Evolutionary conservation across 2,797 vertebrate species (phyloP), one percentile per base, ranked within the genome.

Genomic region (Scleropages formosus): DNA sequence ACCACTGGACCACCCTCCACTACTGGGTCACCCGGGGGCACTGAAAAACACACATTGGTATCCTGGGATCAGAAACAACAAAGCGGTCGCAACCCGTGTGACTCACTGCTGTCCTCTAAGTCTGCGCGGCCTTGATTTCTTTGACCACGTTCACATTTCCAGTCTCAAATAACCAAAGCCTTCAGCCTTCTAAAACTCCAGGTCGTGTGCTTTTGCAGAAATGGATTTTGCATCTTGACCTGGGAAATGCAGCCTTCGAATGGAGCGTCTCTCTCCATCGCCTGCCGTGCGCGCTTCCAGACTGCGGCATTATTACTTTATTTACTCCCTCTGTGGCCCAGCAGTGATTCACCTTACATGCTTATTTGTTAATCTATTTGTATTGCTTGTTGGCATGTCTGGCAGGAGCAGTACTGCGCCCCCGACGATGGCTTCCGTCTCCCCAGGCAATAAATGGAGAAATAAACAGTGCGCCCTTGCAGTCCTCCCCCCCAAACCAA

Each of bases 1-100:
- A 96, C 92, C 20, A 93, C 84, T 0, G 95, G 95, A 46, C 94
- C 92, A 0, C 94, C 94, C 68, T 95, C 92, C 77, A 97, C 94
- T 78, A 93, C 80, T 0, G 95, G 95, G 67, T 95, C 91, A 73
- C 93, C 89, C 22, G 95, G 95, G 58, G 95, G 94, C 72, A 97
- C 95, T 97, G 86, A 51, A 78, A 78, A 77, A 72, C 44, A 61
- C 39, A 49, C 13, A 22, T 13, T 74, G n/a, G 46, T 69, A 27
- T 31, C 46, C 4, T 61, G 31, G 31, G 8, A 39, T 61, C 16
- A n/a, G 59, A 61, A 10, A n/a, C 59, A 20, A 4, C 59, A 59
- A 56, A 10, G 18, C 18, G 3, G 11, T 18, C 53, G 18, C 11
- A 59, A 20, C 4, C 20, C 16, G 4, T 4, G 59, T 61, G 3